Base-by-base conservation (phyloP, 2,113 vertebrate species). In the Saguinus midas region DNA sequence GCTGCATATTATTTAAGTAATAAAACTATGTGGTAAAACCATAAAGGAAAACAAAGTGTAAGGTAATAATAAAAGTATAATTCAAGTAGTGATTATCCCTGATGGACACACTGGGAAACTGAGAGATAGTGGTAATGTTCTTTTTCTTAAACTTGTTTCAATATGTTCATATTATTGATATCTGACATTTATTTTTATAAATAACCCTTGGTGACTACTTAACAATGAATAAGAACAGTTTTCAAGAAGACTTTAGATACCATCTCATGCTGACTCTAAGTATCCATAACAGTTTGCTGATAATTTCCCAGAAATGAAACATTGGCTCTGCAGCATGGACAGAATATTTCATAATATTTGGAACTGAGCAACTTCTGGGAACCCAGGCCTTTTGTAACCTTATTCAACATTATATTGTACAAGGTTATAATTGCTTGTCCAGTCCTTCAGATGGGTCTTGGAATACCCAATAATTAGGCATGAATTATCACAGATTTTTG, bases 331-430 rank as follows among this genome's bases (percentile, higher is more conserved):
- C 25, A 94, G 29, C 12, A 76, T 93, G 35, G 37, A 87, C 18
- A 94, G 40, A 82, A 61, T 91, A 86, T 94, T 91, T 96, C 68
- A 75, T 35, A 96, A 85, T 85, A 83, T 81, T 84, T 87, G 58
- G 32, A 87, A 84, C 12, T 23, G 45, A 88, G 9, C 17, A 95
- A 73, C 6, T 85, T 91, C 29, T 35, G 50, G 32, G 3, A 91
- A 43, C 16, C 23, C 12, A 40, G 93, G 9, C 1, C 6, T 90
- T 87, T 93, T 81, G 1, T 84, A 92, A 92, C n/a, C 40, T 85
- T 84, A 87, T 27, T 94, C 72, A 72, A 37, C 6, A 29, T 55
- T 50, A 52, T 68, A 43, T 78, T 58, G 73, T 40, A 37, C 37
- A 95, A 79, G 55, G 0, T 13, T 76, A 5, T 45, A 80, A 80